phyloP scores from a whole-genome alignment of 2,888 invertebrate species.

The Sphaerophoria rueppellii region DNA sequence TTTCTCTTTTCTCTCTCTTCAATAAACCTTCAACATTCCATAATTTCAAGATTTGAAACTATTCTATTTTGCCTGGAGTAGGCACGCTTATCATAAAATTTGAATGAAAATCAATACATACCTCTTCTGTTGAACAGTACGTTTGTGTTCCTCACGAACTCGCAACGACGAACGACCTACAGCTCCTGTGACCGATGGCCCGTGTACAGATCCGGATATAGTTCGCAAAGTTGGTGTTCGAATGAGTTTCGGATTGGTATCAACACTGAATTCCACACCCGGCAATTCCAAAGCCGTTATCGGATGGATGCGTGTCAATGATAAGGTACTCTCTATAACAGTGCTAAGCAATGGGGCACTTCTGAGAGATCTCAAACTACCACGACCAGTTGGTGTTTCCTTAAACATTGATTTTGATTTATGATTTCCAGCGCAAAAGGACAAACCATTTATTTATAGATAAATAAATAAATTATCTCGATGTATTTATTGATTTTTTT shows the following conservation, averaged over 20 bases:
- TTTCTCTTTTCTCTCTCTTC: too few species aligned
- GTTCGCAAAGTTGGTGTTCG: slow-evolving; percentile 75
- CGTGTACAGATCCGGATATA: slow-evolving; percentile 76
- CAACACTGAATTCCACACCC: slow-evolving; percentile 81
- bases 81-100: neutral
- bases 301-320: slow-evolving; percentile 82
- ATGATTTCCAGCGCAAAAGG: slow-evolving; percentile 47
- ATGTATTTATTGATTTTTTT: slow-evolving; percentile 33
- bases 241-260: slow-evolving; percentile 76
- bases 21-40: too few species aligned
- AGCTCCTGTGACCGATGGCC: slow-evolving; percentile 77
- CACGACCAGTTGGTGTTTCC: slow-evolving; percentile 81
- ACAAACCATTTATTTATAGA: slow-evolving; percentile 36
- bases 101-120: slow-evolving; percentile 75
- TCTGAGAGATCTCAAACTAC: slow-evolving; percentile 82
- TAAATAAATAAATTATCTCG: slow-evolving; percentile 11
- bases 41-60: too few species aligned
- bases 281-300: slow-evolving; percentile 82
- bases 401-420: slow-evolving; percentile 81
- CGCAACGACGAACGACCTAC: slow-evolving; percentile 79
- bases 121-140: slow-evolving; percentile 81
- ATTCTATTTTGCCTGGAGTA: too few species aligned
- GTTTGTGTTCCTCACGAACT: slow-evolving; percentile 78
- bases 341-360: slow-evolving; percentile 82
- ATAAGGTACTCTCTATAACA: slow-evolving; percentile 82